Evolutionary conservation across 2,797 vertebrate species (phyloP).

Genomic region (Megaceryle alcyon): DNA sequence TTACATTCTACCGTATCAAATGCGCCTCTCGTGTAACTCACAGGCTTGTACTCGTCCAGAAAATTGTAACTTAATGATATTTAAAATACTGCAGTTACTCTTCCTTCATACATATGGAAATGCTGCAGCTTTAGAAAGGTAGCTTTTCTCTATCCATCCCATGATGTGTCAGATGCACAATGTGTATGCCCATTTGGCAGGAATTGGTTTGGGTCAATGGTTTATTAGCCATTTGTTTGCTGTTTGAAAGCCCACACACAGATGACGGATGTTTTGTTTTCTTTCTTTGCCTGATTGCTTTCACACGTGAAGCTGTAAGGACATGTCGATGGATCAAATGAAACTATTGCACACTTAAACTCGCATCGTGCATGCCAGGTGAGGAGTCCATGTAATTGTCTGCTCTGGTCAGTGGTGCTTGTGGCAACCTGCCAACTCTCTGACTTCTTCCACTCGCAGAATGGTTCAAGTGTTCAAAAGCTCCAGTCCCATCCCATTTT

Average conservation of each 20-base stretch:
- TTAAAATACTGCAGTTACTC: not conserved
- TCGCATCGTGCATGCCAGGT: accelerated
- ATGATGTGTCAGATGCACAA: not conserved
- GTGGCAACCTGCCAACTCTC: not conserved
- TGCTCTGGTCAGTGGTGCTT: not conserved
- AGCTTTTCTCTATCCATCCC: not conserved
- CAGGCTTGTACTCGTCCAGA: not conserved
- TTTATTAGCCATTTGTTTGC: constrained; percentile 33
- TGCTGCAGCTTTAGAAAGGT: not conserved
- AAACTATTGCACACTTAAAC: not conserved
- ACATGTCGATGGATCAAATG: not conserved
- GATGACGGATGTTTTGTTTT: not conserved
- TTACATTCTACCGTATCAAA: not conserved
- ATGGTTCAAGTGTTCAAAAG: not conserved
- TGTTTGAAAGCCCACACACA: not conserved
- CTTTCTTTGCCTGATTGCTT: not conserved
- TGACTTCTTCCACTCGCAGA: not conserved
- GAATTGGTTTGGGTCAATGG: not conserved
- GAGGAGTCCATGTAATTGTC: not conserved
- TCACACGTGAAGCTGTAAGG: not conserved
- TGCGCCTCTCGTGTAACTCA: not conserved
- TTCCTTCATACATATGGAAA: not conserved
- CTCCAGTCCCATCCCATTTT: not conserved
- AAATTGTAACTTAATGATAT: not conserved
- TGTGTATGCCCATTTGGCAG: not conserved